phyloP scores from a whole-genome alignment of 2,797 vertebrate species.

The Natrix natrix region DNA sequence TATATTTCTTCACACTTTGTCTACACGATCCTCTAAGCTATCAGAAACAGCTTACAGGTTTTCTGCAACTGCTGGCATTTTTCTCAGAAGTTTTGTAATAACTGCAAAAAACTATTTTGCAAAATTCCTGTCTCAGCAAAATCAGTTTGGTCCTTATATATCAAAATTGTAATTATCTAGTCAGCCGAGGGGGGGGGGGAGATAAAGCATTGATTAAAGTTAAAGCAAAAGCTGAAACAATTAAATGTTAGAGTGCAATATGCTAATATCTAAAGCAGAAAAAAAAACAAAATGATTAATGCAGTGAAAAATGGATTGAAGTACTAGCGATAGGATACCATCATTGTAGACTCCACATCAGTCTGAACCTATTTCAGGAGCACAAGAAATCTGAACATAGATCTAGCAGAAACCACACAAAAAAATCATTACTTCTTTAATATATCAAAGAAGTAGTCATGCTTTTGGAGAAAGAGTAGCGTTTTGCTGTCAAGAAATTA shows the following conservation, averaged over 20 bases:
- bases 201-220: background rate
- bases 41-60: background rate
- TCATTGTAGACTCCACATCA: background rate
- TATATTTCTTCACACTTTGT: background rate
- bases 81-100: background rate
- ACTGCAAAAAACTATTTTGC: slow-evolving; percentile 6
- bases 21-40: background rate
- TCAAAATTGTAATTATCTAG: slow-evolving; percentile 4
- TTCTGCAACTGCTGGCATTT: slow-evolving; percentile 11
- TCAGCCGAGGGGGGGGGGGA: background rate
- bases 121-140: slow-evolving; percentile 26
- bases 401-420: background rate
- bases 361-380: background rate
- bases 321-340: background rate
- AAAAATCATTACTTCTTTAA: background rate
- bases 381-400: background rate
- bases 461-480: background rate
- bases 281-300: background rate
- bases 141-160: slow-evolving; percentile 3
- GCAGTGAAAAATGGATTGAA: background rate
- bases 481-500: background rate
- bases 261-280: background rate
- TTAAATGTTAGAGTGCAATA: background rate
- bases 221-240: background rate
- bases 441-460: background rate